Evolutionary conservation across 2,888 invertebrate genomes (phyloP).

Genomic region (Frankliniella intonsa): DNA sequence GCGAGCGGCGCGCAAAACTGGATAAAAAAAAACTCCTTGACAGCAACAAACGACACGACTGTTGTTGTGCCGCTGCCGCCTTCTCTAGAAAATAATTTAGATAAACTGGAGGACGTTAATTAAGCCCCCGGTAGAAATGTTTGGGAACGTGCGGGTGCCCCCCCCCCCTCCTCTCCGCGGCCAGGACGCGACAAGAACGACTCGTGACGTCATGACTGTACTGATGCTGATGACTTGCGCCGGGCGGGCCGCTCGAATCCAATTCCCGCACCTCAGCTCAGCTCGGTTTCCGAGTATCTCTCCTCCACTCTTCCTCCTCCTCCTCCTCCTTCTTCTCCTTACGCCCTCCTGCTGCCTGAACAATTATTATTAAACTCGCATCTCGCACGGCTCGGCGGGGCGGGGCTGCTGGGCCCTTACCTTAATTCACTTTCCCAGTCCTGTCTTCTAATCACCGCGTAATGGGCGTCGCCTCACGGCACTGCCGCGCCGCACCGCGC

Average conservation of each 20-base stretch:
- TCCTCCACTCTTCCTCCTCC: background rate
- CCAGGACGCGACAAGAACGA: background rate
- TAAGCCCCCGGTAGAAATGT: background rate
- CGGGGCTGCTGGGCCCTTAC: background rate
- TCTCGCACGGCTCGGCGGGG: background rate
- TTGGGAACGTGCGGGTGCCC: background rate
- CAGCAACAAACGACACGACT: no score
- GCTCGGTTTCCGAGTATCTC: background rate
- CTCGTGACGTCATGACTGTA: background rate
- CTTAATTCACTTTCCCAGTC: no score
- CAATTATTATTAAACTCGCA: no score
- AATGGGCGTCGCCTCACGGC: no score
- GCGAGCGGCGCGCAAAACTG: background rate
- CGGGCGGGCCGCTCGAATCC: background rate
- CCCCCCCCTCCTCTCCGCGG: no score
- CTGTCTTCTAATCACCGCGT: no score
- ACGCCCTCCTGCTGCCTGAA: no score
- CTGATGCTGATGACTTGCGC: background rate
- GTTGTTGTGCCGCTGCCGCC: background rate
- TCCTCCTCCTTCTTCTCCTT: no score
- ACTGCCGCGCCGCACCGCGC: no score
- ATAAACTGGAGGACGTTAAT: background rate
- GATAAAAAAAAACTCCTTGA: background rate
- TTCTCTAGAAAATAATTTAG: slow-evolving; percentile 16
- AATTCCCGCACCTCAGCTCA: background rate